Conservation (phyloP, 2,797 vertebrate species). For the Pempheris klunzingeri region DNA sequence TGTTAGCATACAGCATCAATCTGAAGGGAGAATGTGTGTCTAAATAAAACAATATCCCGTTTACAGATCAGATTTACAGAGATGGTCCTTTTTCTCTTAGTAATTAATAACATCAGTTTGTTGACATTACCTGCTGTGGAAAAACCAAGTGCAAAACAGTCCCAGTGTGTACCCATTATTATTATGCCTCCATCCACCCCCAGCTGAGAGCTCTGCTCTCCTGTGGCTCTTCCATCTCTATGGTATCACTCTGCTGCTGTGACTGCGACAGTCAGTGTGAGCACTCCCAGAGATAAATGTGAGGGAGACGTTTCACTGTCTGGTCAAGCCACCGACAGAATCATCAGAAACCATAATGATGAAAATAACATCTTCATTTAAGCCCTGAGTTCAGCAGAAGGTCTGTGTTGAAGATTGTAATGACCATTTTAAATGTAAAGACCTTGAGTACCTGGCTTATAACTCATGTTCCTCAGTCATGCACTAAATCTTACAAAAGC, state of each 20-base stretch:
- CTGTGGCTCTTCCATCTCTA: conserved; percentile 62
- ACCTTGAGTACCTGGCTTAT: background rate
- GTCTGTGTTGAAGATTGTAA: background rate
- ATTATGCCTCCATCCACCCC: conserved; percentile 57
- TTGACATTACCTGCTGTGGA: conserved; percentile 69
- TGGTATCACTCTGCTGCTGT: conserved; percentile 51
- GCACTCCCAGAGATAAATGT: conserved; percentile 22
- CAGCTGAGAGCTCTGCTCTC: conserved; percentile 63
- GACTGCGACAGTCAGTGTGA: conserved; percentile 39
- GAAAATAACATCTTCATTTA: background rate
- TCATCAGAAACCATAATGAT: background rate
- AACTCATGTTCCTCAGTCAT: background rate
- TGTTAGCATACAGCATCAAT: background rate
- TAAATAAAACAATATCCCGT: background rate
- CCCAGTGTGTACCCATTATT: conserved; percentile 73
- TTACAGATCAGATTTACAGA: conserved; percentile 4
- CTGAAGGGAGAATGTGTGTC: background rate
- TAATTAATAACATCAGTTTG: conserved; percentile 58
- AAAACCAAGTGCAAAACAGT: conserved; percentile 63
- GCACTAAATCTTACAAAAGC: background rate
- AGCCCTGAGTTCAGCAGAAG: background rate
- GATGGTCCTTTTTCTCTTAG: conserved; percentile 21
- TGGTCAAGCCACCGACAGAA: conserved; percentile 11
- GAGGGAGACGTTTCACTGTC: background rate
- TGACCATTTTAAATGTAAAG: background rate